Evolutionary conservation across 23 tunicate genomes (phyloP), one percentile per base, ranked within the genome.

Genomic region (Botrylloides violaceus): DNA sequence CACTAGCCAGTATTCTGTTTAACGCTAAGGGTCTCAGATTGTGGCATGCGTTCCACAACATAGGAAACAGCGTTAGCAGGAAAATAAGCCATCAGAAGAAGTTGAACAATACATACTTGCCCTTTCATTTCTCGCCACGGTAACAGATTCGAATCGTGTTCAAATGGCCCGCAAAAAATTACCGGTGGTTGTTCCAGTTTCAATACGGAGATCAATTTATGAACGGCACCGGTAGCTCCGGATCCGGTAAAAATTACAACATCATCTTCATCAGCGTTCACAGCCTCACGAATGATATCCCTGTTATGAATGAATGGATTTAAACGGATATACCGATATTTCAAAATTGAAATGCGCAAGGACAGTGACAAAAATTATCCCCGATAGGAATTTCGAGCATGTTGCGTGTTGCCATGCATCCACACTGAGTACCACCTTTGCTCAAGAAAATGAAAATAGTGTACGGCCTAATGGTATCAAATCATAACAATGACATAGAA

Each of bases 101-200:
- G n/a, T n/a, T n/a, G n/a, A n/a, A n/a, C n/a, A n/a, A n/a, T n/a
- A 58, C 62, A 23, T n/a, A 64, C 70, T 12, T 64, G 36, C 32
- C 38, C 21, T 7, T 31, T n/a, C 36, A 64, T 64, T 32, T 64
- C 70, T n/a, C 70, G 15, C 80, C 80, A 76, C 72, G 80, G 80
- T 26, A 76, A 76, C 23, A 59, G 39, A 57, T 66, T 66, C 9
- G 80, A 76, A 62, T 76, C 72, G 23, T 76, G 80, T 43, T 76
- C 80, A 23, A 66, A 76, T 23, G 80, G 80, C 26, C 80, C 80
- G 23, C 70, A 33, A 36, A 76, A 76, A 63, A 76, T 53, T 33
- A 76, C 56, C 29, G 80, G 80, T n/a, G 80, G 80, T 15, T 35
- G 63, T 1, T 32, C 31, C 23, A 76, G 74, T 29, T 34, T 68